Conservation (phyloP, 2,113 vertebrate genomes). For the Saguinus imperator region DNA sequence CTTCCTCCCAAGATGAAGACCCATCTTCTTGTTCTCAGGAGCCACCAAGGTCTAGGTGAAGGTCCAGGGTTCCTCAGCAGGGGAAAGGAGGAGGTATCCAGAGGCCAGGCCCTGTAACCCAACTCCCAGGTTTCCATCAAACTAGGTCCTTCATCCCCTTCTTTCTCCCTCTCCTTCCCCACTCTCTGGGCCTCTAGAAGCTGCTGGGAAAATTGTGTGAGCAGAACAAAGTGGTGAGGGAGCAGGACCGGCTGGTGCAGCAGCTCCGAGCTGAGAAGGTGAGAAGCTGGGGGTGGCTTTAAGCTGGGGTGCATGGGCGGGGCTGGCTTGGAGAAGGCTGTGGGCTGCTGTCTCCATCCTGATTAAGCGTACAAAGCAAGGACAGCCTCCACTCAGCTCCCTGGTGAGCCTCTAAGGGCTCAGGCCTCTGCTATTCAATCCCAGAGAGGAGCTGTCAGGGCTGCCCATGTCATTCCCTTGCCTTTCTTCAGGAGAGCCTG, state of each 20-base stretch:
- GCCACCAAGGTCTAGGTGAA: constrained; percentile 5
- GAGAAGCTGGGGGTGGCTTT: not conserved
- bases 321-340: not conserved
- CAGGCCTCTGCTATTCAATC: not conserved
- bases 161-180: not conserved
- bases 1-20: not conserved
- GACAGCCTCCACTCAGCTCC: not conserved
- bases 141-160: not conserved
- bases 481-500: constrained; percentile 89
- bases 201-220: constrained; percentile 95
- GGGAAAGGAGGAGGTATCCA: constrained; percentile 19
- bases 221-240: constrained; percentile 92
- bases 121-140: not conserved
- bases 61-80: not conserved
- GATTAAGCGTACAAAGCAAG: not conserved
- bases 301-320: no score
- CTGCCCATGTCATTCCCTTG: accelerated
- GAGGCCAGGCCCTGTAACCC: constrained; percentile 7
- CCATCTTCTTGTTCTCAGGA: not conserved
- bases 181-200: constrained; percentile 85
- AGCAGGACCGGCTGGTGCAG: constrained; percentile 94
- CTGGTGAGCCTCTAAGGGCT: not conserved
- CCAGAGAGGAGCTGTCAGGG: not conserved
- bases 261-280: constrained; percentile 96
- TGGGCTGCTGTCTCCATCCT: not conserved